Conservation (phyloP, 2,113 vertebrate species). For the Tursiops truncatus region DNA sequence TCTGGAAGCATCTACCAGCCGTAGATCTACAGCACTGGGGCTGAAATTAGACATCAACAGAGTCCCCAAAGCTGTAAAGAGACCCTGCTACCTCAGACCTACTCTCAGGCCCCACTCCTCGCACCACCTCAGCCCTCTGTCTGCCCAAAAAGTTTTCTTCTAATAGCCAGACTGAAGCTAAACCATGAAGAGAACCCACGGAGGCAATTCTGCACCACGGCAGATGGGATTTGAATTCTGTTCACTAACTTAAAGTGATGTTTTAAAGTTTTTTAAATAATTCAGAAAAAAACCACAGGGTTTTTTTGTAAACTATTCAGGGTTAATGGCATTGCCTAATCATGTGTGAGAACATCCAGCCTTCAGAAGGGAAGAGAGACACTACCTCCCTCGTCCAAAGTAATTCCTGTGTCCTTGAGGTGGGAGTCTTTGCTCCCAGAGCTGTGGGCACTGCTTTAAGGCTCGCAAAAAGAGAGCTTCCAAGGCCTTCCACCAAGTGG, state of each 20-base stretch:
- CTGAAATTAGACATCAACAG: background rate
- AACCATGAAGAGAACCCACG: background rate
- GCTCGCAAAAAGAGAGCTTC: background rate
- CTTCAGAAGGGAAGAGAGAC: background rate
- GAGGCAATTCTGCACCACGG: background rate
- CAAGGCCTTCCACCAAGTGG: background rate
- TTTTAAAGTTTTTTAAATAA: background rate
- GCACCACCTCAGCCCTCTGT: background rate
- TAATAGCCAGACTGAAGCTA: background rate
- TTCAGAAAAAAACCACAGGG: background rate
- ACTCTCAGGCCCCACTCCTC: background rate
- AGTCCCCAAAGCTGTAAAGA: background rate
- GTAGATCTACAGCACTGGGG: background rate
- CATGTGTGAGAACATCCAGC: background rate
- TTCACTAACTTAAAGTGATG: background rate
- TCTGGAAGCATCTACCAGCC: background rate
- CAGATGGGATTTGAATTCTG: background rate
- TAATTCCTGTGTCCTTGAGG: rapidly evolving
- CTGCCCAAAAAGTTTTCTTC: background rate
- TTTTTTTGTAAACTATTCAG: background rate
- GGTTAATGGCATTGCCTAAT: background rate
- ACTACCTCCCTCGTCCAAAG: background rate
- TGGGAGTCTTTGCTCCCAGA: background rate
- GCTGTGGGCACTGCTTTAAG: background rate
- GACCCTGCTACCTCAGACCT: background rate